Evolutionary conservation across 2,113 vertebrate genomes (phyloP), one percentile per base, ranked within the genome.

Genomic region (Montifringilla adamsi): DNA sequence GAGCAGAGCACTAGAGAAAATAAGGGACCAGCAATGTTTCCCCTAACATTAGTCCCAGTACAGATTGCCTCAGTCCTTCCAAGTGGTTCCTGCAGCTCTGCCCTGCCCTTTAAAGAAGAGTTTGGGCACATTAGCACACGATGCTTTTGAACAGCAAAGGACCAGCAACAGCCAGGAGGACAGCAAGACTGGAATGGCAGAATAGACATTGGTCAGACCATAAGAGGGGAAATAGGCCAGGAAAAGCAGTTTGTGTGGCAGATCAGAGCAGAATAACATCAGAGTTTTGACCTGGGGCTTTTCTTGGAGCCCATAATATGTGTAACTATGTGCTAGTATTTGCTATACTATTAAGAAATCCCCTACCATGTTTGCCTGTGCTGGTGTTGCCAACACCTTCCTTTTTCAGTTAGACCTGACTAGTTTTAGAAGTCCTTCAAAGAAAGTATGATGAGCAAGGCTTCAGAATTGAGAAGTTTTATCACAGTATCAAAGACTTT

Each of bases 191-290:
- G 28, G 16, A 88, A 67, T 24, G 35, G 35, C n/a, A 90, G 37
- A 75, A 66, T 13, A 41, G 53, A 33, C 4, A 18, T 14, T 10
- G 7, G 8, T 76, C 49, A 76, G 67, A 72, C 35, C 16, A 3
- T 13, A 39, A 47, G 11, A 77, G 28, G 7, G 13, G 15, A 76
- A 76, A 82, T 5, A 5, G 22, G 22, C 26, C 58, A 73, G 41
- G 22, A 87, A 81, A 86, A 74, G 31, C 41, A 80, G 37, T 35
- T 78, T 66, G 10, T 62, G 27, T 14, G 23, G 60, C 46, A 74
- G 53, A 30, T 53, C 0, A 4, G 46, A n/a, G n/a, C 27, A 64
- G 31, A 73, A 60, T 31, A 58, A 69, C 0, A 0, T 74, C 24
- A 27, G 49, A 86, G 21, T 63, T 47, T 62, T 55, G 30, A 23